Evolutionary conservation across 2,797 vertebrate genomes (phyloP).

Genomic region (Ceryle rudis): DNA sequence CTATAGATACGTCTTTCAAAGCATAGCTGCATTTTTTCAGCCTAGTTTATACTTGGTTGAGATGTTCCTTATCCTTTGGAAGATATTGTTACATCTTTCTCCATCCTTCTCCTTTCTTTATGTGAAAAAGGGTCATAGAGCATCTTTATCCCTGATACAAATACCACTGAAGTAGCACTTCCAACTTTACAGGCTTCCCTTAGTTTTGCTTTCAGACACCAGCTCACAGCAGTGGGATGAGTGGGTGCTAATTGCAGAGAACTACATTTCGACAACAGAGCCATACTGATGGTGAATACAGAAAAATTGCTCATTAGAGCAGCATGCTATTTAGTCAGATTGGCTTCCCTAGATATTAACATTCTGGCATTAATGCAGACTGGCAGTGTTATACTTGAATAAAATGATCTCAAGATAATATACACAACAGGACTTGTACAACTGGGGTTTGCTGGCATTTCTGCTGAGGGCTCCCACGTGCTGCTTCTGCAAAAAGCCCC

Average conservation of each 20-base stretch:
- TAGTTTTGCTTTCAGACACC: slow-evolving; percentile 43
- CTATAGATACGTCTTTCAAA: not conserved
- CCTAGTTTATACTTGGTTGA: not conserved
- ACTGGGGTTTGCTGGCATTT: not conserved
- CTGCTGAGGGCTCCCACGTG: not conserved
- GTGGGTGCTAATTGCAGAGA: slow-evolving; percentile 62
- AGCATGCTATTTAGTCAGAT: slow-evolving; percentile 58
- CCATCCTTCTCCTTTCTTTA: not conserved
- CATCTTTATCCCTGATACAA: not conserved
- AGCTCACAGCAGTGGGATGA: slow-evolving; percentile 38
- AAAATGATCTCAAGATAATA: not conserved
- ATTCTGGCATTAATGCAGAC: slow-evolving; percentile 34
- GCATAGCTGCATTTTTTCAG: not conserved
- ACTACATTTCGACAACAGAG: slow-evolving; percentile 46
- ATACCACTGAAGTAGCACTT: not conserved
- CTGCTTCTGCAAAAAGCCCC: not conserved
- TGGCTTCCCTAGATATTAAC: slow-evolving; percentile 53
- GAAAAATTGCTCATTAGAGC: slow-evolving; percentile 70
- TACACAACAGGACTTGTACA: not conserved
- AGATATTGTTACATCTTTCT: not conserved
- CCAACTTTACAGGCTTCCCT: not conserved
- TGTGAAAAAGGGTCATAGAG: not conserved
- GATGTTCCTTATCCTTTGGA: not conserved
- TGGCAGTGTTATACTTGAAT: not conserved
- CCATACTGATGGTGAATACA: slow-evolving; percentile 51